Evolutionary conservation across 2,888 invertebrate genomes (phyloP).

Genomic region (Hirudinaria manillensis): DNA sequence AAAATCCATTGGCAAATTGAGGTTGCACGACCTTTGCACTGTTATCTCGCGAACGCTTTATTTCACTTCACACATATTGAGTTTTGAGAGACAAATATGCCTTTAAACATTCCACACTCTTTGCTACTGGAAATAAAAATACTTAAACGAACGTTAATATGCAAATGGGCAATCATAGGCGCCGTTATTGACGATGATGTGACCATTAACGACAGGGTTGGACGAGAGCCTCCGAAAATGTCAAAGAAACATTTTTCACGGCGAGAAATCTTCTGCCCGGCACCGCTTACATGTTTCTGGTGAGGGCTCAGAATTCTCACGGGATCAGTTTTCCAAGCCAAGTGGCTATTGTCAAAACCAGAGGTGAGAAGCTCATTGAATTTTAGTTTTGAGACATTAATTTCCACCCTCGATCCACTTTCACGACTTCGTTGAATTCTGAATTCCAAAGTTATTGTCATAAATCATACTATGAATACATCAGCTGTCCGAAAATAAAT

Average conservation of each 20-base stretch:
- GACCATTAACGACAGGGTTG: conserved; percentile 55
- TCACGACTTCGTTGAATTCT: too few species aligned
- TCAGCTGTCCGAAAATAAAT: too few species aligned
- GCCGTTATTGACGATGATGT: too few species aligned
- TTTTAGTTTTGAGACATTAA: neutral
- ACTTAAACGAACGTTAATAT: too few species aligned
- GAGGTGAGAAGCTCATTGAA: conserved; percentile 21
- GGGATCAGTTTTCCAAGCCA: conserved; percentile 76
- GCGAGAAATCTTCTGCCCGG: conserved; percentile 71
- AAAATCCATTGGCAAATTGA: conserved; percentile 18
- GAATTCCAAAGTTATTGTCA: too few species aligned
- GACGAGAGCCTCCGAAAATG: conserved; percentile 56
- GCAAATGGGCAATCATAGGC: too few species aligned
- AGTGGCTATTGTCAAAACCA: conserved; percentile 36
- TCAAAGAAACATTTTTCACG: conserved; percentile 66
- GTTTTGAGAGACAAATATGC: too few species aligned
- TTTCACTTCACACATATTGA: neutral
- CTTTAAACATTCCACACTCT: too few species aligned
- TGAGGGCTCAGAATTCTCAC: conserved; percentile 75
- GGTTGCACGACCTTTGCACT: neutral
- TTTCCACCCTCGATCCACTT: neutral
- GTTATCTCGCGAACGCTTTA: conserved; percentile 4
- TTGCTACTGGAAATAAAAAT: too few species aligned
- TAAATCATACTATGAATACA: too few species aligned
- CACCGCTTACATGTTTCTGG: conserved; percentile 76